Percentiles rank a stretch among this genome's conserved stretches.
phyloP scores from a whole-genome alignment of 2,888 invertebrate genomes.

The Amblyjoppa fuscipennis region DNA sequence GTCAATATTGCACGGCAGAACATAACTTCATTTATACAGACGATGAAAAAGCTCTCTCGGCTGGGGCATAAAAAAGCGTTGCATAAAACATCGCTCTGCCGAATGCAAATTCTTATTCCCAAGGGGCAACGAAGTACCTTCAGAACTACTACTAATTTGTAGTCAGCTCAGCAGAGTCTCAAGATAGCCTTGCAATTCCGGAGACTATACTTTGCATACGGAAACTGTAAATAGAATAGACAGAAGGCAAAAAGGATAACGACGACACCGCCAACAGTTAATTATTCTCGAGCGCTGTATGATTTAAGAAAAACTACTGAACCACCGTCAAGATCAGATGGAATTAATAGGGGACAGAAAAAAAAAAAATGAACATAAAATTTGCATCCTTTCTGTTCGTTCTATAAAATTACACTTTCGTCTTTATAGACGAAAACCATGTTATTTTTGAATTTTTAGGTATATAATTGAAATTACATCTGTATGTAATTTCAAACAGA shows the following conservation, averaged over 20 bases:
- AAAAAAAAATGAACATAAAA: no score
- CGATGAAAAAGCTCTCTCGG: background rate
- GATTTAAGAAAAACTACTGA: no score
- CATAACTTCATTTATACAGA: background rate
- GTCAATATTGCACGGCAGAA: background rate
- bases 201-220: constrained; percentile 5
- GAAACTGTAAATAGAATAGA: background rate
- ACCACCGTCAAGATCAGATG: no score
- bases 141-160: constrained; percentile 5
- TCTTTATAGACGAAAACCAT: no score
- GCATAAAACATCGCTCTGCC: background rate
- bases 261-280: background rate
- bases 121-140: background rate
- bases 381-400: no score
- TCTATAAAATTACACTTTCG: no score
- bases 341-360: no score
- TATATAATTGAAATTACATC: no score
- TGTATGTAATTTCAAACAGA: no score
- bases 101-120: constrained; percentile 2
- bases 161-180: background rate
- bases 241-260: background rate
- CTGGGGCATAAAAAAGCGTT: background rate
- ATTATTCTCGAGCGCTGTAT: background rate
- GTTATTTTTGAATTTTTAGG: no score
- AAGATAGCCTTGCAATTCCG: background rate